Conservation (phyloP, 2,888 invertebrate species). For the Temnothorax ravouxi region DNA sequence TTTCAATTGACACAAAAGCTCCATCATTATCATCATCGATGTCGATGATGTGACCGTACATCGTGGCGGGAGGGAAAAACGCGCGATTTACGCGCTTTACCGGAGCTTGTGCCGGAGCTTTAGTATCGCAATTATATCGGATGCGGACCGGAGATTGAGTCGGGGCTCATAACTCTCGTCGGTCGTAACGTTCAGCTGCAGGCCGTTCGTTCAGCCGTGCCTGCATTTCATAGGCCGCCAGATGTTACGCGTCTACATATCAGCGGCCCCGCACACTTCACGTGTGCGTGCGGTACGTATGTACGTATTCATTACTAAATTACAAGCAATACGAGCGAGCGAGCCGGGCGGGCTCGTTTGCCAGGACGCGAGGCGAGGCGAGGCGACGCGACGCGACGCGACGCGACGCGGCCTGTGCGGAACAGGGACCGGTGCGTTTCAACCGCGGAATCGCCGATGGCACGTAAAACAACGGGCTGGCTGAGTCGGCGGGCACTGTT, state of each 20-base stretch:
- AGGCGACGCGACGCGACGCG: slow-evolving; percentile 50
- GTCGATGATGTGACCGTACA: slow-evolving; percentile 3
- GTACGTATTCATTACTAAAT: slow-evolving; percentile 82
- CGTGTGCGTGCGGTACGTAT: slow-evolving; percentile 73
- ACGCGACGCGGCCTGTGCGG: slow-evolving; percentile 56
- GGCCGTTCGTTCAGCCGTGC: slow-evolving; percentile 78
- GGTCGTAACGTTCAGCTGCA: slow-evolving; percentile 83
- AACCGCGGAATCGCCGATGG: slow-evolving; percentile 75
- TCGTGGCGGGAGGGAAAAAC: slow-evolving; percentile 4
- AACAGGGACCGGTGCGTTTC: slow-evolving; percentile 62
- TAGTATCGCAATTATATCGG: slow-evolving; percentile 78
- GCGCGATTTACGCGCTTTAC: slow-evolving; percentile 63
- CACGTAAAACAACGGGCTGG: slow-evolving; percentile 69
- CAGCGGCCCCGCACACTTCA: slow-evolving; percentile 77
- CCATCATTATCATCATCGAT: not conserved
- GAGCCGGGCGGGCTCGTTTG: slow-evolving; percentile 19
- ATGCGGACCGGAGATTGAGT: slow-evolving; percentile 80
- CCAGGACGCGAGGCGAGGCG: not conserved
- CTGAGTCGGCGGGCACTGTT: slow-evolving; percentile 29
- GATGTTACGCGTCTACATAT: slow-evolving; percentile 82
- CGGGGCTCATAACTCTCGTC: slow-evolving; percentile 81
- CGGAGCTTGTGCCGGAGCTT: slow-evolving; percentile 72
- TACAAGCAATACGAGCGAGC: slow-evolving; percentile 69
- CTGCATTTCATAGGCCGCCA: slow-evolving; percentile 84
- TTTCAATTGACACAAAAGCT: not conserved